These are phyloP conservation scores for Hylyphantes graminicola DNA, from an alignment of 1,140 invertebrate species.

Conservation along the genomic window DNA sequence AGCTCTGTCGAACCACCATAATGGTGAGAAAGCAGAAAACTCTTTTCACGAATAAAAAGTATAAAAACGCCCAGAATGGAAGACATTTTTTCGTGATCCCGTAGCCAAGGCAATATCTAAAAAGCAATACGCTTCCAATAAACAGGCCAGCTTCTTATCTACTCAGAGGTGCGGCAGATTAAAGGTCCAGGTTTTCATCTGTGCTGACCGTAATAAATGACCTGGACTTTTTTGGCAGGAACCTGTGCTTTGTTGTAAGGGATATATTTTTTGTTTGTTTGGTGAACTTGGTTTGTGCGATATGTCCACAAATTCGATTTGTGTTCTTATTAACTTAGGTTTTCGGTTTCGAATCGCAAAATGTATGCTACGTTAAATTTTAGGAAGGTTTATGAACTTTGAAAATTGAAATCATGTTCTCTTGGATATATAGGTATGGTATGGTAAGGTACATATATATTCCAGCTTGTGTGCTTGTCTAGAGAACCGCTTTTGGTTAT, in stretches of 20 bases:
- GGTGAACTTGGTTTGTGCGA: too few species aligned
- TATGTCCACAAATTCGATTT: too few species aligned
- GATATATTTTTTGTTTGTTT: too few species aligned
- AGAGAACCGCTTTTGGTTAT: too few species aligned
- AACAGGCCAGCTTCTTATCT: slow-evolving; percentile 27
- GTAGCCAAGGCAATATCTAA: slow-evolving; percentile 34
- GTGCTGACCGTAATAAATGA: slow-evolving; percentile 51
- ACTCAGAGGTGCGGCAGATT: slow-evolving; percentile 22
- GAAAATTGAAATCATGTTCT: too few species aligned
- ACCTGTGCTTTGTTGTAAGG: background rate
- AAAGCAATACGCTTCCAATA: slow-evolving; percentile 51
- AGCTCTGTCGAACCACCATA: background rate
- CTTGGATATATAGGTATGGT: too few species aligned
- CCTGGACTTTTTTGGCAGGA: slow-evolving; percentile 17
- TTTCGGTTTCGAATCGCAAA: too few species aligned
- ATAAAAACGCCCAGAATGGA: background rate
- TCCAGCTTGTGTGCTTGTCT: too few species aligned
- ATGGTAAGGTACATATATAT: too few species aligned
- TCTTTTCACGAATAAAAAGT: background rate
- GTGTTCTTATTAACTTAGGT: too few species aligned
- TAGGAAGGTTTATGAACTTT: too few species aligned
- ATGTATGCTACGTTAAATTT: too few species aligned
- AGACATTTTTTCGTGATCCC: slow-evolving; percentile 18
- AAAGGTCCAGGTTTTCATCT: slow-evolving; percentile 32
- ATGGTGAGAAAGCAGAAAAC: background rate